phyloP scores from a whole-genome alignment of 2,888 invertebrate genomes.

The Aleiodes testaceus region DNA sequence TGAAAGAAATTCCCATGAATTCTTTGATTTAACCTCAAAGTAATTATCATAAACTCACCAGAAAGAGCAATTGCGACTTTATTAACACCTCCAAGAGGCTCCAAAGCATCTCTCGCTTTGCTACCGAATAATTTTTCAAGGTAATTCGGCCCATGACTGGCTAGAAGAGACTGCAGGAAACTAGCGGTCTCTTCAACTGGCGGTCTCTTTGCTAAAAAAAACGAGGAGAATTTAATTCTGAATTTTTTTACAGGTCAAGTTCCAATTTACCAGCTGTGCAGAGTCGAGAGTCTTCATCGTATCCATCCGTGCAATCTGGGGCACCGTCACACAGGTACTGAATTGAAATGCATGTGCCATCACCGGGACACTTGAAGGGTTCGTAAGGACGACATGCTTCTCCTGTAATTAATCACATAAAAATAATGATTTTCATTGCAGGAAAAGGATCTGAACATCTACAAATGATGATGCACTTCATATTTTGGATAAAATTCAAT shows the following conservation, averaged over 20 bases:
- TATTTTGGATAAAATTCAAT: too few species aligned
- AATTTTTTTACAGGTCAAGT: neutral
- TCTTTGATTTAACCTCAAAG: too few species aligned
- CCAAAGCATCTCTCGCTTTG: slow-evolving; percentile 93
- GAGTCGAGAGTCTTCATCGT: slow-evolving; percentile 94
- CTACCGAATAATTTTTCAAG: slow-evolving; percentile 96
- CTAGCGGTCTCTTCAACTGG: slow-evolving; percentile 97
- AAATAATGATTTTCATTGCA: neutral
- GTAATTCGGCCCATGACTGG: slow-evolving; percentile 97
- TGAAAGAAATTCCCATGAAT: slow-evolving; percentile 46
- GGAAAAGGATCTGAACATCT: neutral
- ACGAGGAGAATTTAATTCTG: neutral
- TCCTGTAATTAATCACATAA: slow-evolving; percentile 72
- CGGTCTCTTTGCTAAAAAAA: slow-evolving; percentile 87
- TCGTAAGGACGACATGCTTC: slow-evolving; percentile 93
- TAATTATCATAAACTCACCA: too few species aligned
- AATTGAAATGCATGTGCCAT: slow-evolving; percentile 95
- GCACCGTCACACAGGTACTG: slow-evolving; percentile 96
- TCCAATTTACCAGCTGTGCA: slow-evolving; percentile 89
- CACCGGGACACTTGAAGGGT: slow-evolving; percentile 96
- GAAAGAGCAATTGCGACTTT: slow-evolving; percentile 96
- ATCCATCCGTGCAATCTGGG: slow-evolving; percentile 95
- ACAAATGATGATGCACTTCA: too few species aligned
- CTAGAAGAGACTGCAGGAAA: slow-evolving; percentile 93
- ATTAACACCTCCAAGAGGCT: slow-evolving; percentile 94